Conservation (phyloP, 2,797 vertebrate species). For the Anomalospiza imberbis region DNA sequence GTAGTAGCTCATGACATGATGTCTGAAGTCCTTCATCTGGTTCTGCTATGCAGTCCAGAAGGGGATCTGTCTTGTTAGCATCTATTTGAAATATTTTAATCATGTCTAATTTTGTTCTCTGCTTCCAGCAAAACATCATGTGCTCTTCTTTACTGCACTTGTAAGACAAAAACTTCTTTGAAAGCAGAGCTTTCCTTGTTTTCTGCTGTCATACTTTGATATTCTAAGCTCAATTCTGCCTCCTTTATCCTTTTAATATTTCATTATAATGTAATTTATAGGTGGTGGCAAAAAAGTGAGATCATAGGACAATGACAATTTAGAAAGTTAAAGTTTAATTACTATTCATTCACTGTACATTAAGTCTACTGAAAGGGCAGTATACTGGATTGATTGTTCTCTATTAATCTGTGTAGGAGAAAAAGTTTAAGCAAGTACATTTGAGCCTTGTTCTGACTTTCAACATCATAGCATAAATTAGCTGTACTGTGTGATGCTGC, state of each 20-base stretch:
- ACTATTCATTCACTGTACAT: neutral
- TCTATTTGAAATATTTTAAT: neutral
- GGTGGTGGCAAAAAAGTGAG: neutral
- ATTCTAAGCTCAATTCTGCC: conserved; percentile 6
- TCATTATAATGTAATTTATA: neutral
- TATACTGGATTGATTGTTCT: conserved; percentile 27
- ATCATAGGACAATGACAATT: conserved; percentile 5
- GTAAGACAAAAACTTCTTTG: neutral
- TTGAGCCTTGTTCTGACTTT: conserved; percentile 1
- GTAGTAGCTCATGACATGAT: neutral
- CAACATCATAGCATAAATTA: neutral
- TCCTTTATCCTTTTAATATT: conserved; percentile 21
- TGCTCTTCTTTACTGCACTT: neutral
- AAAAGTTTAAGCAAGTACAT: conserved; percentile 3
- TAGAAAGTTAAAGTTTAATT: conserved; percentile 43
- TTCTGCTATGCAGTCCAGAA: neutral
- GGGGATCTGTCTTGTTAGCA: neutral
- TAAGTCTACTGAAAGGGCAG: conserved; percentile 4
- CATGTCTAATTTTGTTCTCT: neutral
- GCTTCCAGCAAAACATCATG: neutral
- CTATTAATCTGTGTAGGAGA: neutral
- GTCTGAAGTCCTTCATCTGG: neutral
- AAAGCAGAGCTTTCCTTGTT: conserved; percentile 1
- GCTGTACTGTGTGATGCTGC: neutral
- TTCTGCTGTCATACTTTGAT: conserved; percentile 6